Base-by-base conservation (phyloP, 1,140 invertebrate species). In the Micrasema longulum region DNA sequence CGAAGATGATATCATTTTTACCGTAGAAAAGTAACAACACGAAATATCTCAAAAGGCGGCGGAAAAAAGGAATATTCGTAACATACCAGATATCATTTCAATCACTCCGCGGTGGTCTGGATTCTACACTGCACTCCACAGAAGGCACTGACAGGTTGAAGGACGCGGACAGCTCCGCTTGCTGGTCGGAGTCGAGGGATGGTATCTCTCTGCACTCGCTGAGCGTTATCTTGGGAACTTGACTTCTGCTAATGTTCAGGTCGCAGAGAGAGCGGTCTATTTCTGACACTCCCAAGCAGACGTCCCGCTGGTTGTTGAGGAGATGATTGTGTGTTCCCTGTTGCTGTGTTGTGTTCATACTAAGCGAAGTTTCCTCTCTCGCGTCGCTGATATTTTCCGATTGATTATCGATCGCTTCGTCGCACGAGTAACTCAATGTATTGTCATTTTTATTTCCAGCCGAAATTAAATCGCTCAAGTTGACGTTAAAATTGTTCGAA, bases 201-300 rank as follows among this genome's bases (percentile, higher is more conserved):
- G 20, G 31, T 41, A 11, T 14, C 74, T 84, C 81, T 65, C 81
- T 80, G 80, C 83, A 85, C 78, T 85, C 83, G 66, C 83, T 84
- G 65, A 85, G 82, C 64, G 83, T 84, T 79, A 85, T 85, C 65
- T 77, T 77, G 18, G 84, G 84, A 4, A 84, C 77, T 69, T 81
- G 81, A 48, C 73, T 79, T 71, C 76, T 79, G 71, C 81, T 78
- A 26, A 84, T 79, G 73, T 80, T 78, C 36, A 84, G 77, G 22
- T 77, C 76, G 60, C 79, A 78, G 73, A 85, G 75, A 45, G 78
- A 79, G 74, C 81, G 76, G 60, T 80, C 76, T 72, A 85, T 67
- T 50, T 79, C 78, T 16, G 81, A 80, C 48, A 84, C 77, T 1
- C 26, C 64, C 14, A 47, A 11, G 43, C 67, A 69, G 14, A 47